Evolutionary conservation across 2,113 vertebrate genomes (phyloP).

Genomic region (Peucedramus taeniatus): DNA sequence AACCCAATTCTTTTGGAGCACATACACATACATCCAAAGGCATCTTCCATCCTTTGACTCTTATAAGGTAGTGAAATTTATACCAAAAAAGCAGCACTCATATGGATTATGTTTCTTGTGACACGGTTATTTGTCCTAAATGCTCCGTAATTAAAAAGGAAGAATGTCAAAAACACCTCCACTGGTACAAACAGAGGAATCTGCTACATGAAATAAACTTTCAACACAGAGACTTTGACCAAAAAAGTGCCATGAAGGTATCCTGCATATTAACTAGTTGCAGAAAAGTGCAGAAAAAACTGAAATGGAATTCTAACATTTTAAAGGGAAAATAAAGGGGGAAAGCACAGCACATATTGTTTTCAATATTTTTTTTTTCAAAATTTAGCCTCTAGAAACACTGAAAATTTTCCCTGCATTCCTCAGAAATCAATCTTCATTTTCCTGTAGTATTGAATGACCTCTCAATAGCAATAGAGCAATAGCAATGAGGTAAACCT

Average conservation of each 20-base stretch:
- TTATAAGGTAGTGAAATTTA: background rate
- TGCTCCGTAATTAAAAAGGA: background rate
- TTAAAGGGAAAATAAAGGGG: background rate
- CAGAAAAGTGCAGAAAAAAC: background rate
- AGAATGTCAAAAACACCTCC: background rate
- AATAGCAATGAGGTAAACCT: accelerated
- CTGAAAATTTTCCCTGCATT: background rate
- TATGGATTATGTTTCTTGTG: background rate
- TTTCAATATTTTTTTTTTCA: background rate
- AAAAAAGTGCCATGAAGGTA: background rate
- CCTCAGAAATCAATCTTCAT: background rate
- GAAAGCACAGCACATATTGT: background rate
- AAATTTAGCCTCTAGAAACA: background rate
- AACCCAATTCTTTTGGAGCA: background rate
- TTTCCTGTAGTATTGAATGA: background rate
- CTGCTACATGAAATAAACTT: background rate
- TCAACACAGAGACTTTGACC: background rate
- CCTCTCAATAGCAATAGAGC: background rate
- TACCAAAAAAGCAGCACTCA: background rate
- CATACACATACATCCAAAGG: background rate
- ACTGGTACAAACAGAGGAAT: background rate
- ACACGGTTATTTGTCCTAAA: background rate
- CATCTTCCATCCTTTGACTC: background rate
- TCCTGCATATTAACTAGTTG: background rate
- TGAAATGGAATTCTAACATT: background rate